Base-by-base conservation (phyloP, 2,888 invertebrate genomes). In the Drosophila buzzatii region DNA sequence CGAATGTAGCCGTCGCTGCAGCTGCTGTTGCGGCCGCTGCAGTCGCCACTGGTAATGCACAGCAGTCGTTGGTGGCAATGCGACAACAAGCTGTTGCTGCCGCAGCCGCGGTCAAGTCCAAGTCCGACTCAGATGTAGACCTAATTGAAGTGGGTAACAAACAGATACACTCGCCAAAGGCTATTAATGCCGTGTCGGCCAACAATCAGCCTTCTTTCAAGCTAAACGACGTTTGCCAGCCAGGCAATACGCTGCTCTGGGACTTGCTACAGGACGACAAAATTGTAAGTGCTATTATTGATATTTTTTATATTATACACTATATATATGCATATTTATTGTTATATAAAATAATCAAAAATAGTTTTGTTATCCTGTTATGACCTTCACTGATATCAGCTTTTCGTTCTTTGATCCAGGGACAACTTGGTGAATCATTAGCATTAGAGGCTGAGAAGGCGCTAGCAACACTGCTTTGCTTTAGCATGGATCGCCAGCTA, bases 361-460 rank as follows among this genome's bases (percentile, higher is more conserved):
- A 9, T 33, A 33, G 9, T 9, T 33, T 33, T 33, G 33, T 2
- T 8, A 9, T 33, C 33, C 33, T 9, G 8, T 33, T 37, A 39
- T 16, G 23, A 6, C 18, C 16, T 53, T 35, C 14, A 16, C 23
- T 37, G 10, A 53, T 27, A n/a, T n/a, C 6, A n/a, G 3, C 14
- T 23, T 18, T 47, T 31, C 6, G 10, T 12, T 58, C 8, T 27
- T 9, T 18, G 14, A 2, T 44, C 9, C 8, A 97, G 97, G 95
- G 96, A 68, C 96, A 97, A 91, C 93, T 98, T 6, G 97, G 98
- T 0, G 98, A 98, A 93, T 98, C 98, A 1, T 93, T 99, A 59
- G 98, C 97, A 0, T 92, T 97, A n/a, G 98, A 98, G 93, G 98
- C 98, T 1, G 98, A 99, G 92, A 98, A 98, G 89, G 97, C 97